Evolutionary conservation across 2,113 vertebrate genomes (phyloP), one percentile per base, ranked within the genome.

Genomic region (Sphaerodactylus townsendi): DNA sequence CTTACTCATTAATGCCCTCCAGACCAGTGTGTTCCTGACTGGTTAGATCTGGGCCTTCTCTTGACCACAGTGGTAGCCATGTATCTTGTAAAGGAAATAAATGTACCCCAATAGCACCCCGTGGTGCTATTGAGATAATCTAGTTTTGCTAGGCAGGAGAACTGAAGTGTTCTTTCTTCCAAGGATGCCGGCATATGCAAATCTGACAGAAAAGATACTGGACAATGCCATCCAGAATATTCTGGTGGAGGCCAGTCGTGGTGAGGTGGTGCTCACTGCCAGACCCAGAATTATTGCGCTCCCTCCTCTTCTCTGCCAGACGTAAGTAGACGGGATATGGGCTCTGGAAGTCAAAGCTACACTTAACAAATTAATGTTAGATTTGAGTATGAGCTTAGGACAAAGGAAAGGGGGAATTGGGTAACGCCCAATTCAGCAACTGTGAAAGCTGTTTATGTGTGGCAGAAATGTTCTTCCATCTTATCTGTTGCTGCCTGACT

Each of bases 221-320:
- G 93, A 97, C 81, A 98, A 98, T 92, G 97, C 94, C 0, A 86
- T 99, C 77, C 97, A 96, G 94, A 99, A 99, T 92, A 95, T 99
- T 91, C 93, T 99, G 95, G 95, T 93, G 0, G 98, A 99, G 95
- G 97, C 97, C 53, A 97, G 96, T 92, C 93, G 90, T 62, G 98
- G 97, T 64, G 97, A 99, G 82, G 95, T 99, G 86, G 91, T 96
- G 59, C 96, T 98, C 59, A 98, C 97, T 1, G 93, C 96, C 0
- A 85, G 25, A 15, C 97, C 97, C 4, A 95, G 96, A 71, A 88
- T 96, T 88, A 93, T 97, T 23, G 81, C 93, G 37, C 71, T 96
- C 66, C 96, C 97, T 0, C 94, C 96, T 0, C 48, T 66, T 46
- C 17, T 81, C 25, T 50, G 41, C 68, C 88, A 0, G 85, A 95